phyloP scores from a whole-genome alignment of 2,888 invertebrate genomes.

The Aspidiotus rigidus region DNA sequence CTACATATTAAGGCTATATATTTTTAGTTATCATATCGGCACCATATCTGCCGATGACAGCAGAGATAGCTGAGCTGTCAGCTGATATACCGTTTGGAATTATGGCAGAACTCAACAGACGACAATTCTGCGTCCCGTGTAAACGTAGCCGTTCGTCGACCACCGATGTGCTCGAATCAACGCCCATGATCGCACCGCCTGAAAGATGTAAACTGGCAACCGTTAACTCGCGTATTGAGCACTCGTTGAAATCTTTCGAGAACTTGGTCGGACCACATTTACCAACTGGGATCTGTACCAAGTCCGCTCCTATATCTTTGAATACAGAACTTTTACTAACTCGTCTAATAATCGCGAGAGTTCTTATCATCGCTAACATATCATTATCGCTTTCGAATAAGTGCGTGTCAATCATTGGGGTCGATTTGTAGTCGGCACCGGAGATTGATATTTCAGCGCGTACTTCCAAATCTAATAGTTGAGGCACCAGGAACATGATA shows the following conservation, averaged over 20 bases:
- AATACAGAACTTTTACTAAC: constrained; percentile 21
- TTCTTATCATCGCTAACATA: constrained; percentile 18
- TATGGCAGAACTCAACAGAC: constrained; percentile 12
- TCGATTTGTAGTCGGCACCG: background rate
- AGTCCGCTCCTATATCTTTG: constrained; percentile 6
- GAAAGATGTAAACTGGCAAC: constrained; percentile 10
- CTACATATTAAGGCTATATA: too few relatives aligned
- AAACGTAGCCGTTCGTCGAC: constrained; percentile 19
- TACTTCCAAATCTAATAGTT: constrained; percentile 9
- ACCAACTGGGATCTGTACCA: constrained; percentile 18
- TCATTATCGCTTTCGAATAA: constrained; percentile 11
- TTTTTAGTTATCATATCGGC: background rate
- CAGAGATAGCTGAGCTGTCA: constrained; percentile 12
- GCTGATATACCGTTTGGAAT: constrained; percentile 13
- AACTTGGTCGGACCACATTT: constrained; percentile 12
- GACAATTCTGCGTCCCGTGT: constrained; percentile 18
- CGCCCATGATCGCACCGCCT: constrained; percentile 24
- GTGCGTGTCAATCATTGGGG: constrained; percentile 17
- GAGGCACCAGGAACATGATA: constrained; percentile 16
- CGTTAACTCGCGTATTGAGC: constrained; percentile 19
- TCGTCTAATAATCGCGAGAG: constrained; percentile 7
- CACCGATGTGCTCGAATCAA: constrained; percentile 12
- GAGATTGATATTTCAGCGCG: constrained; percentile 9
- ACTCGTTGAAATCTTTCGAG: constrained; percentile 5
- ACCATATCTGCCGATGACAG: constrained; percentile 14